Evolutionary conservation across 2,888 invertebrate species (phyloP).

Genomic region (Coenonympha arcania): DNA sequence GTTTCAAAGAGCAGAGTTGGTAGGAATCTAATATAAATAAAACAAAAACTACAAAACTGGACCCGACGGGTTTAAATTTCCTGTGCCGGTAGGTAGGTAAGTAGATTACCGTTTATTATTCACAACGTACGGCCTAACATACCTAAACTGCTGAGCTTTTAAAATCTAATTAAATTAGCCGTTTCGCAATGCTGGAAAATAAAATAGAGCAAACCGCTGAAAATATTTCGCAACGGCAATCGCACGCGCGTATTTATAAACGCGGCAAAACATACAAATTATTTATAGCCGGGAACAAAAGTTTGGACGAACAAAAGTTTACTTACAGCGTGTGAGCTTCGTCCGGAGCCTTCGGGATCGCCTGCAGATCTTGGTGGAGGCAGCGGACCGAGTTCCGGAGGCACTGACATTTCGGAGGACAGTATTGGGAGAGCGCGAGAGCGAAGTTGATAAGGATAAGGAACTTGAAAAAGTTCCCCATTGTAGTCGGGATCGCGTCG

Average conservation of each 20-base stretch:
- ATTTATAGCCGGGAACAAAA: slow-evolving; percentile 27
- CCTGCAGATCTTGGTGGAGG: slow-evolving; percentile 46
- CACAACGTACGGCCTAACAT: background rate
- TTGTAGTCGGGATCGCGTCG: slow-evolving; percentile 18
- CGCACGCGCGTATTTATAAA: slow-evolving; percentile 25
- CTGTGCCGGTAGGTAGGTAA: background rate
- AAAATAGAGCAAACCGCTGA: too few relatives aligned
- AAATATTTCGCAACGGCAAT: slow-evolving; percentile 29
- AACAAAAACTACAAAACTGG: slow-evolving; percentile 5
- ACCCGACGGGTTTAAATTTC: background rate
- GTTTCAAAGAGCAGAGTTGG: too few relatives aligned
- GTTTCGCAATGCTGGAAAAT: slow-evolving; percentile 30
- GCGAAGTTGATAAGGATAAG: slow-evolving; percentile 40
- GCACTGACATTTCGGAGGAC: slow-evolving; percentile 55
- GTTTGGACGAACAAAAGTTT: slow-evolving; percentile 23
- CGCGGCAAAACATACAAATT: slow-evolving; percentile 18
- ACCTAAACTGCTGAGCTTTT: slow-evolving; percentile 4
- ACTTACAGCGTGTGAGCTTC: slow-evolving; percentile 62
- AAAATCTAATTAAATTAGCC: slow-evolving; percentile 11
- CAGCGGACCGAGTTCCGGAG: slow-evolving; percentile 48
- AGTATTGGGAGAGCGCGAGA: slow-evolving; percentile 35
- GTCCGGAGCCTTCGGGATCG: slow-evolving; percentile 44
- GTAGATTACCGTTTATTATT: background rate
- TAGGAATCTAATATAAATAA: background rate
- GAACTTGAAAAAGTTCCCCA: slow-evolving; percentile 34